Evolutionary conservation across 2,888 invertebrate genomes (phyloP), one percentile per base, ranked within the genome.

Genomic region (Seira ritae): DNA sequence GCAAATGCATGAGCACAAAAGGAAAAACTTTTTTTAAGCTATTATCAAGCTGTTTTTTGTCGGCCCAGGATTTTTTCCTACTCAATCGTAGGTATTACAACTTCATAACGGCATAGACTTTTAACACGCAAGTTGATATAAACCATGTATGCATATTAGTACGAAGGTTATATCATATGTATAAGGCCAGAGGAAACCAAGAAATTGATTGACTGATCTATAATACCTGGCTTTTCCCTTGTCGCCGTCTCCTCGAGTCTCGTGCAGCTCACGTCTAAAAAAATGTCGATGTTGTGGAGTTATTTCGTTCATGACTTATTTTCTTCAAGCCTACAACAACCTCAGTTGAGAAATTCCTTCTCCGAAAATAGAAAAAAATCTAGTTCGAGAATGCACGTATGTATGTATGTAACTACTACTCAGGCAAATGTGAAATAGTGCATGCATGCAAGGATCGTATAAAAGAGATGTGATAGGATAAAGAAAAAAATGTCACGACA

Each of bases 181-280:
- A 42, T 8, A 8, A 12, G 42, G 42, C 4, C 42, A 42, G 42
- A 42, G 42, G 60, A 22, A 22, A 66, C 66, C 20, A 12, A 22
- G 50, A 73, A 73, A 73, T 62, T 73, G 72, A 73, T 71, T 71
- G 71, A 55, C 20, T 55, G 71, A 73, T 73, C 72, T 62, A 37
- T 62, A 19, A 73, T 73, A 31, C 72, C 19, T 12, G 6, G 6
- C 12, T 42, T 12, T 42, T 42, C 62, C 60, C 72, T 17, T 62
- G 72, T 60, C 23, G 31, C 22, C 20, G 12, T 6, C 66, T 71
- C 0, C 55, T n/a, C n/a, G n/a, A n/a, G 42, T 42, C 42, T 42
- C 42, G 42, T 42, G 42, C 42, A 42, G 42, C 6, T 12, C 42
- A 42, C 12, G 42, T 42, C 42, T 4, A 42, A 42, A 42, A 42